Evolutionary conservation across 2,797 vertebrate genomes (phyloP), one percentile per base, ranked within the genome.

Genomic region (Nyctibius grandis): DNA sequence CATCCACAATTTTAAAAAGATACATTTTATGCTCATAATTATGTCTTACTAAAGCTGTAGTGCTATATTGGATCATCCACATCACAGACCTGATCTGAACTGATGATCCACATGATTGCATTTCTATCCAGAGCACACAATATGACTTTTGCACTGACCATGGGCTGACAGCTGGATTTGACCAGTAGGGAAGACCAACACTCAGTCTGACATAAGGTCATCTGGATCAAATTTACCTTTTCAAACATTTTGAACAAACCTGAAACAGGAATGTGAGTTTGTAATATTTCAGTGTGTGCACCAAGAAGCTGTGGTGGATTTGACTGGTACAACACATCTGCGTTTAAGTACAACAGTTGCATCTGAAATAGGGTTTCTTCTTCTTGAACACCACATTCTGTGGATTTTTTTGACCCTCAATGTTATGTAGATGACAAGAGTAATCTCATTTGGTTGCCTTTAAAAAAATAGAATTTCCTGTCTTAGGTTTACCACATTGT

Each of bases 181-280:
- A 19, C 9, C 3, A 51, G 65, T 4, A 74, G 28, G 40, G 75
- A 40, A 57, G 14, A 80, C 13, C 33, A 45, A 50, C 25, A 13
- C 18, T 51, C 20, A 40, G 23, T 21, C 45, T 56, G n/a, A 47
- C 4, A 16, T 18, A 31, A 54, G 31, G 29, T 25, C 14, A 51
- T 18, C 23, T 56, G 51, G 53, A 61, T 12, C 11, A 60, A 60
- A 69, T 79, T 47, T 29, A 38, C 4, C 14, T 44, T 70, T 72
- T 21, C 3, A 38, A 36, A 83, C 57, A 13, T 36, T 33, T 33
- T 47, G 26, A 67, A 17, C 9, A 48, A 60, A 45, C 4, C 28
- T 67, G 44, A 51, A 44, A 44, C 0, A 13, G 25, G 12, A 61
- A 45, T 5, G 1, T 0, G 15, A 38, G 5, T 12, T 50, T 22